These are phyloP conservation scores for Anodontia alba DNA, from an alignment of 2,888 invertebrate genomes.

Conservation along the genomic window DNA sequence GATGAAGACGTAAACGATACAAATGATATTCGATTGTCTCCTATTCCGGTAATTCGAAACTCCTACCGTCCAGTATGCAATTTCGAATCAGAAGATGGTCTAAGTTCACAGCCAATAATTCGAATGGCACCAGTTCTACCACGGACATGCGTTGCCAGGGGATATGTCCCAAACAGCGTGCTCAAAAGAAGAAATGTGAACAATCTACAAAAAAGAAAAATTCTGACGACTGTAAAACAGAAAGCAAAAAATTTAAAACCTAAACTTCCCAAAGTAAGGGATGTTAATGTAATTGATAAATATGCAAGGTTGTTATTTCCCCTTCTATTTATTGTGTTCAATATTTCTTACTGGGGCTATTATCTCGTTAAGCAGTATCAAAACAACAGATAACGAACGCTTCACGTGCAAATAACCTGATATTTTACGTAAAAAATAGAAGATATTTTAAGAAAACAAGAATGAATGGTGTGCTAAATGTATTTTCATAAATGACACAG, in stretches of 20 bases:
- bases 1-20: conserved; percentile 3
- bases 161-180: conserved; percentile 73
- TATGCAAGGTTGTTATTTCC: conserved; percentile 98
- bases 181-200: conserved; percentile 72
- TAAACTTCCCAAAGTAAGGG: conserved; percentile 88
- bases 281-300: conserved; percentile 99
- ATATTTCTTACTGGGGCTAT: conserved; percentile 97
- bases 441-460: too few relatives aligned
- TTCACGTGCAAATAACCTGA: not conserved
- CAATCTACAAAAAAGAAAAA: conserved; percentile 65
- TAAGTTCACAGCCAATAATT: conserved; percentile 67
- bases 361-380: conserved; percentile 74
- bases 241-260: conserved; percentile 79
- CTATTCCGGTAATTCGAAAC: conserved; percentile 91
- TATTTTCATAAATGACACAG: too few relatives aligned
- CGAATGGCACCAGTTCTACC: conserved; percentile 76
- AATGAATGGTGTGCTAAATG: too few relatives aligned
- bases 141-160: conserved; percentile 76
- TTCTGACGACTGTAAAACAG: conserved; percentile 76
- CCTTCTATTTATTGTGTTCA: conserved; percentile 97
- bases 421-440: too few relatives aligned
- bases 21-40: conserved; percentile 94
- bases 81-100: conserved; percentile 71
- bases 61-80: conserved; percentile 77
- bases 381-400: conserved; percentile 36